Conservation (phyloP, 1,140 invertebrate genomes). For the Meloidogyne chitwoodi region DNA sequence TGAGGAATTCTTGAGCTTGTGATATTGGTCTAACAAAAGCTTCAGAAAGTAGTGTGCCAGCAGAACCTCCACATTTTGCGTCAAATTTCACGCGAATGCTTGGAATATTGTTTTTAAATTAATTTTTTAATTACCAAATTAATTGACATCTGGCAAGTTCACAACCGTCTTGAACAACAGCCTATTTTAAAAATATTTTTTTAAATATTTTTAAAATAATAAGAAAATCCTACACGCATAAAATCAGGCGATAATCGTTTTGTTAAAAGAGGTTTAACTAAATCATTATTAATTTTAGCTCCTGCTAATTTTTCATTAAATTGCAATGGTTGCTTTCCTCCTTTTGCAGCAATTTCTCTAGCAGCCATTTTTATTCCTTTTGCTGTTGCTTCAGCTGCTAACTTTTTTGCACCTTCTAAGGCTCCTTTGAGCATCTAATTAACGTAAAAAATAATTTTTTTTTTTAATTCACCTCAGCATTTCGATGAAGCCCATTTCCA, state of each 20-base stretch:
- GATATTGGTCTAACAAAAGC: constrained; percentile 29
- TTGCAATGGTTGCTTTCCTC: not conserved
- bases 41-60: constrained; percentile 24
- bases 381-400: not conserved
- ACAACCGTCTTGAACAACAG: constrained; percentile 25
- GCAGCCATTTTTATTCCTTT: constrained; percentile 1
- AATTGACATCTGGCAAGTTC: constrained; percentile 19
- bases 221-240: constrained; percentile 1
- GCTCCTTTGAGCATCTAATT: not conserved
- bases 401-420: not conserved
- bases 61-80: constrained; percentile 25
- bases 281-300: not conserved
- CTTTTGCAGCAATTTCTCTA: not conserved
- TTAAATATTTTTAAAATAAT: not conserved
- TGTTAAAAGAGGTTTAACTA: not conserved
- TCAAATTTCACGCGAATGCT: constrained; percentile 20
- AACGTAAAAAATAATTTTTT: not conserved
- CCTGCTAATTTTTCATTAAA: not conserved
- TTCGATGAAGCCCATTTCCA: not conserved
- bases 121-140: constrained; percentile 10
- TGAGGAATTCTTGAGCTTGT: constrained; percentile 21
- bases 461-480: not conserved
- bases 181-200: not conserved
- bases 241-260: constrained; percentile 11
- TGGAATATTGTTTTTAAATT: not conserved